Conservation (phyloP, 2,888 invertebrate genomes). For the Sthenelais limicola region DNA sequence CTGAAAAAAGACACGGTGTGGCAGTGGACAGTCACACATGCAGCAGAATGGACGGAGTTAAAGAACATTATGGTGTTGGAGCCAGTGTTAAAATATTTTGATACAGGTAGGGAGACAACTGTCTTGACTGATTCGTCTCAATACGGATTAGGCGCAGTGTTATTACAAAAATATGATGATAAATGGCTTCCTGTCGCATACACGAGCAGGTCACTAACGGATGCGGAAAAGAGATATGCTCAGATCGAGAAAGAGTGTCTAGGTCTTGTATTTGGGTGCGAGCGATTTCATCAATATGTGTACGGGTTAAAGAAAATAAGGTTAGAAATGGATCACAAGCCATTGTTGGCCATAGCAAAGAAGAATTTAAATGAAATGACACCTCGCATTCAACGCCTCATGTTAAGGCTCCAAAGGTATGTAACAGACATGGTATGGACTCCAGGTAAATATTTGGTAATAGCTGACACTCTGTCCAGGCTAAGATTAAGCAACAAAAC, state of each 20-base stretch:
- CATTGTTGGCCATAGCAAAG: not conserved
- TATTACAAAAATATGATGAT: not conserved
- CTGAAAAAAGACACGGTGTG: not conserved
- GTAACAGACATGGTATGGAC: not conserved
- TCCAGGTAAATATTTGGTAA: not conserved
- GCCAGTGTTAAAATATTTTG: not conserved
- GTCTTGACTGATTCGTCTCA: not conserved
- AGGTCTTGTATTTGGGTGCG: not conserved
- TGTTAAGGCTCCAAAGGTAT: conserved; percentile 7
- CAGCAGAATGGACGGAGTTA: not conserved
- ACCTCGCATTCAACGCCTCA: not conserved
- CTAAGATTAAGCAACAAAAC: too few species aligned
- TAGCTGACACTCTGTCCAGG: not conserved
- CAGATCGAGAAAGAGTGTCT: too few species aligned
- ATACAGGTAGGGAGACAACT: not conserved
- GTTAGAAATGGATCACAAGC: conserved; percentile 3
- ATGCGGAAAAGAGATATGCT: not conserved
- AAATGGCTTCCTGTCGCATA: not conserved
- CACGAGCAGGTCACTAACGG: not conserved
- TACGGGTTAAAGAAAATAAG: not conserved
- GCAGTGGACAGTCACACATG: not conserved
- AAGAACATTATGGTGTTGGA: not conserved
- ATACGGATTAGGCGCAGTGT: not conserved
- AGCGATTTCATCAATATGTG: not conserved
- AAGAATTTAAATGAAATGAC: not conserved